phyloP scores from a whole-genome alignment of 2,888 invertebrate genomes.

The Netelia melanura region DNA sequence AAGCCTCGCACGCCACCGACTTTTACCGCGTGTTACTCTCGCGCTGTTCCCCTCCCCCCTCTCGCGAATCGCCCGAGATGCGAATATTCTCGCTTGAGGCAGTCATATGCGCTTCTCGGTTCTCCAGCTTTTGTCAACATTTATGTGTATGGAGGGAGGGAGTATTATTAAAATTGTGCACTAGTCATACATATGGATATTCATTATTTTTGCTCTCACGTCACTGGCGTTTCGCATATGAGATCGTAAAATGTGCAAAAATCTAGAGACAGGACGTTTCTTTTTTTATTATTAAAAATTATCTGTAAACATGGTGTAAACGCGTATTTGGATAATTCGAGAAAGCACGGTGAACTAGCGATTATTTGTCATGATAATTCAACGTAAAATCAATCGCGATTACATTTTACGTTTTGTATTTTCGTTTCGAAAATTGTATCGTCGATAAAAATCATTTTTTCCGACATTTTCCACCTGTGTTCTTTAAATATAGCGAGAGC shows the following conservation, averaged over 20 bases:
- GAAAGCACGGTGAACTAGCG: not conserved
- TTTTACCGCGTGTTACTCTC: conserved; percentile 60
- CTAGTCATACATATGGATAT: conserved; percentile 12
- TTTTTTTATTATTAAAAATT: conserved; percentile 10
- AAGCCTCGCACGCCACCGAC: conserved; percentile 64
- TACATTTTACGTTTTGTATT: not conserved
- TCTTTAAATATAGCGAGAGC: not conserved
- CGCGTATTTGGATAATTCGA: not conserved
- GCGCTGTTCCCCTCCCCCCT: not conserved
- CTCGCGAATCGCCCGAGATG: conserved; percentile 45
- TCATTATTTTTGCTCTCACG: conserved; percentile 11
- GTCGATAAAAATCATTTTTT: not conserved
- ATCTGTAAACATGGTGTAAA: not conserved
- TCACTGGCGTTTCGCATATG: conserved; percentile 8
- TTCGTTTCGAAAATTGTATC: not conserved
- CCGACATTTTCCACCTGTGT: not conserved
- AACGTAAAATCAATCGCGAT: not conserved
- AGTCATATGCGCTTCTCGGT: conserved; percentile 36
- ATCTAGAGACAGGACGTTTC: not conserved
- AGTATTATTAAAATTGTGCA: conserved; percentile 52
- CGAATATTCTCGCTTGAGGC: conserved; percentile 39
- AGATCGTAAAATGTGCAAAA: conserved; percentile 45
- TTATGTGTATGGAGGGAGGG: not conserved
- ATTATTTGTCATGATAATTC: not conserved
- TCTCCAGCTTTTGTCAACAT: conserved; percentile 27